Evolutionary conservation across 2,113 vertebrate genomes (phyloP), one percentile per base, ranked within the genome.

Genomic region (Proterorhinus semilunaris): DNA sequence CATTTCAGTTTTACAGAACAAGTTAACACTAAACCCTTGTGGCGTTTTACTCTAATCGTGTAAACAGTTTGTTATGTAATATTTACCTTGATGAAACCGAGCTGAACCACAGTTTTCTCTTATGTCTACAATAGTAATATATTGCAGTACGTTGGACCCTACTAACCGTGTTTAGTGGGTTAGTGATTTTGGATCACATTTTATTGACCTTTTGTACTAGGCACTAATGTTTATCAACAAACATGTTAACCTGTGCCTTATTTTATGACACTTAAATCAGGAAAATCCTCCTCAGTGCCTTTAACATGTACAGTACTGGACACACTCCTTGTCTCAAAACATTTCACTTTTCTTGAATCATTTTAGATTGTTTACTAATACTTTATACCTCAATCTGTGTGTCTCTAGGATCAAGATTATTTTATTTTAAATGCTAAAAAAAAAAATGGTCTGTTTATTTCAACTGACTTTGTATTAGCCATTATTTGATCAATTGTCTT

Each of bases 1-100:
- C 62, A 57, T 89, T 90, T 88, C n/a, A 57, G 55, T 72, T 71
- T 62, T 63, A 61, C 58, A 43, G 46, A 62, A 76, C 68, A 71
- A 66, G 71, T 57, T 43, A 46, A 62, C 46, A 68, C 6, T 16
- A 15, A 10, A 13, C 10, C 10, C 2, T 62, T 50, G 69, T 61
- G 68, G 44, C 48, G 2, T 73, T 76, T 75, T 86, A 68, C 82
- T 77, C 82, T 49, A 49, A 53, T 45, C 44, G 48, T 69, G 48
- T 71, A 55, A 71, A 54, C 0, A 71, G 53, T 43, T 16, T 54
- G 72, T 46, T 17, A 11, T 66, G 7, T 13, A 16, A 36, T 36
- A 36, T 36, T 36, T 36, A 36, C 4, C 27, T 36, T 36, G 27
- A 36, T 36, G 27, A 36, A 36, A 36, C 27, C 27, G 2, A 36